These are phyloP conservation scores for Thereva unica DNA, from an alignment of 2,888 invertebrate species.

Conservation along the genomic window DNA sequence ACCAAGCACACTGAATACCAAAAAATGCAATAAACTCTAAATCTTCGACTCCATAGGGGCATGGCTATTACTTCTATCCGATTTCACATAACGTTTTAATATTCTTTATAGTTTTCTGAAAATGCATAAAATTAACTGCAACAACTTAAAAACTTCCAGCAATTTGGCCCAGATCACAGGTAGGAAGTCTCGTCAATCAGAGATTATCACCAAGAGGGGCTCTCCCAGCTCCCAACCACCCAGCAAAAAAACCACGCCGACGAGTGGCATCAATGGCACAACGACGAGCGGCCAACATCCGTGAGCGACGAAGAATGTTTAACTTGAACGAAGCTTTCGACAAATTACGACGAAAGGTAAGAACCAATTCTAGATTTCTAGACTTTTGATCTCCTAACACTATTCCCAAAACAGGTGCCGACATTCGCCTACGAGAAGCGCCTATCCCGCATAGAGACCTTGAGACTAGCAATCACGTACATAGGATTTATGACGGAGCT, in stretches of 20 bases:
- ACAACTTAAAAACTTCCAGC: slow-evolving; percentile 44
- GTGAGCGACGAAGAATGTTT: slow-evolving; percentile 92
- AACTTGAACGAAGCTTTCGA: slow-evolving; percentile 96
- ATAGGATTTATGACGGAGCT: slow-evolving; percentile 96
- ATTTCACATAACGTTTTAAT: too few relatives aligned
- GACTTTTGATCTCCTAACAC: too few relatives aligned
- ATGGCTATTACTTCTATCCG: too few relatives aligned
- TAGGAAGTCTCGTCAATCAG: slow-evolving; percentile 59
- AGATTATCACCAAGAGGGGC: slow-evolving; percentile 49
- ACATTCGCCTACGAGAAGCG: slow-evolving; percentile 97
- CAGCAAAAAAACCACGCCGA: slow-evolving; percentile 78
- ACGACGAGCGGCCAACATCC: slow-evolving; percentile 87
- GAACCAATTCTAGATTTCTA: slow-evolving; percentile 2
- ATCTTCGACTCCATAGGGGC: too few relatives aligned
- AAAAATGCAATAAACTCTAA: too few relatives aligned
- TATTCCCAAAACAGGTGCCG: slow-evolving; percentile 77
- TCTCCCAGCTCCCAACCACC: slow-evolving; percentile 51
- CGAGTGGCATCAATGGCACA: slow-evolving; percentile 90
- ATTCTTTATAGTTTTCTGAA: too few relatives aligned
- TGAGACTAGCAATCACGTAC: slow-evolving; percentile 92
- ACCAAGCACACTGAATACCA: too few relatives aligned
- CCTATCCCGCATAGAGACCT: slow-evolving; percentile 91
- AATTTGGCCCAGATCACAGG: slow-evolving; percentile 64
- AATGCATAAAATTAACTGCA: too few relatives aligned
- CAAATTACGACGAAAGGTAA: slow-evolving; percentile 81